Base-by-base conservation (phyloP, 1,140 invertebrate genomes). In the Hycleus cichorii region DNA sequence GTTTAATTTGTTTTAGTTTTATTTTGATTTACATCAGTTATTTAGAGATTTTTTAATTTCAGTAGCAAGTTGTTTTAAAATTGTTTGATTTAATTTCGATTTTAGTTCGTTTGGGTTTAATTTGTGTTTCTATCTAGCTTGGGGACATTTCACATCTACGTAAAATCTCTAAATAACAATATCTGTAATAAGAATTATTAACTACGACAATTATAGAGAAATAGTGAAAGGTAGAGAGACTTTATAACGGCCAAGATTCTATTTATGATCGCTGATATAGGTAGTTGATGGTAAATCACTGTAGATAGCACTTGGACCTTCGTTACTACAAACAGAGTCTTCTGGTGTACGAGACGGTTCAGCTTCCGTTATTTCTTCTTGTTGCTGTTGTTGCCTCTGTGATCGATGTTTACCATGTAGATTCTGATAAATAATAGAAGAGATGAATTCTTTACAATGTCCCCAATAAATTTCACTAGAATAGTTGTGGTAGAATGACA, bases 281-380 rank as follows among this genome's bases (percentile, higher is more conserved):
- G 60, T 62, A 8, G 73, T 71, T 12, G 75, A 75, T 11, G 76
- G 75, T 40, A 78, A 69, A 59, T 78, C 78, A 44, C 74, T 73
- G 55, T 77, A 80, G 24, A 79, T 74, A 2, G 72, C 73, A 49
- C 74, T 81, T 39, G 87, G 84, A 3, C 86, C 87, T 72, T 89
- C 87, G 42, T 78, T 81, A 60, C 85, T 88, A 69, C 87, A 89
- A 10, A 89, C 84, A 1, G 86, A 88, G 66, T 90, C 87, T 64
- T 82, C 80, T 0, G 79, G 83, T 18, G 80, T 85, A 27, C 83
- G 77, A 0, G 85, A 86, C 1, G 83, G 81, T 73, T 87, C 85
- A 18, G 81, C 82, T 69, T 86, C 84, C 39, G 81, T 83, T 46
- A 65, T 59, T 47, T 70, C 68, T 56, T 76, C 78, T 46, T 67